phyloP scores from a whole-genome alignment of 2,797 vertebrate genomes.

The Manis crassicaudata region DNA sequence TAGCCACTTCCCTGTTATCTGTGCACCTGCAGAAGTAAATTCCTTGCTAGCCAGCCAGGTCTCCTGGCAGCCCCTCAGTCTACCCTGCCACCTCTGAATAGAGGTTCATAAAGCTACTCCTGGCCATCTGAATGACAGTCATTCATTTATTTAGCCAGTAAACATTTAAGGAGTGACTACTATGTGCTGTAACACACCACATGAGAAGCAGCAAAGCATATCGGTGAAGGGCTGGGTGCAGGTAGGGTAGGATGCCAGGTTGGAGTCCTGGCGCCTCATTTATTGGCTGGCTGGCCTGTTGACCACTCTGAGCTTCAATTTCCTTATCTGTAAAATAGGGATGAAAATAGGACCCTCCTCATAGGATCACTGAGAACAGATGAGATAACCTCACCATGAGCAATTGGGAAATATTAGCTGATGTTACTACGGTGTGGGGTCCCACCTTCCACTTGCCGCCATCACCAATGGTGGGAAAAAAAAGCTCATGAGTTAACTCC shows the following conservation, averaged over 20 bases:
- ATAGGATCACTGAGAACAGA: not conserved
- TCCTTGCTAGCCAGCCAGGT: not conserved
- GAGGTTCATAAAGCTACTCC: not conserved
- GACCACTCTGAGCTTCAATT: not conserved
- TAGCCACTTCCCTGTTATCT: not conserved
- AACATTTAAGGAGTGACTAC: not conserved
- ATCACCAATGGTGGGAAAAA: not conserved
- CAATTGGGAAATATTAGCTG: not conserved
- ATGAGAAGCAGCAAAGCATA: not conserved
- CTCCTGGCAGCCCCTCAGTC: not conserved
- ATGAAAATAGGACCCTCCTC: not conserved
- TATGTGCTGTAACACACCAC: accelerated
- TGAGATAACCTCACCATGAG: not conserved
- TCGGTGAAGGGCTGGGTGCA: not conserved
- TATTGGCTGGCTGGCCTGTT: not conserved
- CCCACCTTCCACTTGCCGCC: not conserved
- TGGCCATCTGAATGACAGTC: not conserved
- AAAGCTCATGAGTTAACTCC: not conserved
- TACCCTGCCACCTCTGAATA: not conserved
- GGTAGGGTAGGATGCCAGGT: not conserved
- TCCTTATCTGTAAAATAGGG: not conserved
- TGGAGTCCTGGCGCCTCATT: not conserved
- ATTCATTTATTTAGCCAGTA: not conserved
- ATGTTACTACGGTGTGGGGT: not conserved
- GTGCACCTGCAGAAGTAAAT: not conserved